phyloP scores from a whole-genome alignment of 2,113 vertebrate genomes.

The Bubo blakistoni region DNA sequence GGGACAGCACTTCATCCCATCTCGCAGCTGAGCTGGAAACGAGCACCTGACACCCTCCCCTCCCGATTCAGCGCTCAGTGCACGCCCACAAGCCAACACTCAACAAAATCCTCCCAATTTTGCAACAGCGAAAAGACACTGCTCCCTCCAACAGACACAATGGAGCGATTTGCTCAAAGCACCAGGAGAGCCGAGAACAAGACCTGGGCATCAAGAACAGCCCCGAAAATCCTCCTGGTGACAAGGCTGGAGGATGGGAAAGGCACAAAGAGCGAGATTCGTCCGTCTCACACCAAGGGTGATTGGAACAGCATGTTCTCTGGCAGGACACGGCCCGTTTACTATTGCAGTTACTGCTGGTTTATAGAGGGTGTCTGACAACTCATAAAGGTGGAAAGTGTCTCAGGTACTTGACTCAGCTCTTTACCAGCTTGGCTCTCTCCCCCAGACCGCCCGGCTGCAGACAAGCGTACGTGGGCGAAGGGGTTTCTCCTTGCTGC shows the following conservation, averaged over 20 bases:
- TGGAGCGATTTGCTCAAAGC: neutral
- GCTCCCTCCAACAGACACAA: neutral
- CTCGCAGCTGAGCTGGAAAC: fast-evolving
- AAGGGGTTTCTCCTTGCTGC: neutral
- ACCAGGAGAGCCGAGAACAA: neutral
- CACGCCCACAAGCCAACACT: fast-evolving
- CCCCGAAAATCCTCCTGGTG: neutral
- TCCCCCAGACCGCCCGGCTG: fast-evolving
- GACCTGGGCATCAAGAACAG: neutral
- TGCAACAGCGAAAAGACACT: neutral
- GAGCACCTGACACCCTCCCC: neutral
- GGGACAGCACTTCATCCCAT: neutral
- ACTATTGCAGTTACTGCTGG: slow-evolving; percentile 1
- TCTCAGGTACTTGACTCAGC: neutral
- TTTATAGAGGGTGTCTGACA: slow-evolving; percentile 6
- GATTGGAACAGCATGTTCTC: neutral
- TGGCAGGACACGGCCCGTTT: neutral
- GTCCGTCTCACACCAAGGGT: neutral
- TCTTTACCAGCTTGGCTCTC: neutral
- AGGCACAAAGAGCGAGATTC: neutral
- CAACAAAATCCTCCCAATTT: neutral
- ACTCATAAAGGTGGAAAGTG: slow-evolving; percentile 24
- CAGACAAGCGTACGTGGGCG: fast-evolving
- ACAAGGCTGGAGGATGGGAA: neutral
- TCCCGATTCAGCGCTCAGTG: fast-evolving